These are phyloP conservation scores for Megamerina dolium DNA, from an alignment of 2,888 invertebrate species.

Conservation along the genomic window DNA sequence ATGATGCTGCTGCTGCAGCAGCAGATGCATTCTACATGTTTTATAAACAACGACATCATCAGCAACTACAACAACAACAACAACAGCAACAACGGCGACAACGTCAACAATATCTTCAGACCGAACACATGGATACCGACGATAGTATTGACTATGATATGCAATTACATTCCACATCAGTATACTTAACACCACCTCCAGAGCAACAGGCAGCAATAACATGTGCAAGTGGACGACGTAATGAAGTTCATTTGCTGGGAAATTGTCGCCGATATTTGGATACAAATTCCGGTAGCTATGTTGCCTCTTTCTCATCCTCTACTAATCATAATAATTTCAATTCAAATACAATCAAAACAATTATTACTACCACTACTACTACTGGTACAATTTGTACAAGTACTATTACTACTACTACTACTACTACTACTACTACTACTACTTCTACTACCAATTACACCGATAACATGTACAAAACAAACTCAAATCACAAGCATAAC, in stretches of 20 bases:
- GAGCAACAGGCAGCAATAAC: constrained; percentile 7
- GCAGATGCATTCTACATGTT: constrained; percentile 27
- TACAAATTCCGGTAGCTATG: constrained; percentile 48
- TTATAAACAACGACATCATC: constrained; percentile 30
- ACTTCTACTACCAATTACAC: constrained; percentile 16
- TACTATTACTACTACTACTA: constrained; percentile 22
- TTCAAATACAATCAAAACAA: not conserved
- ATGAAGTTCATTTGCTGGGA: constrained; percentile 28
- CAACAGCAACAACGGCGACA: constrained; percentile 26
- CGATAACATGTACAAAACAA: constrained; percentile 11
- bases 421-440: constrained; percentile 9
- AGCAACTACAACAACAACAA: constrained; percentile 28
- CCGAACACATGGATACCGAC: constrained; percentile 41
- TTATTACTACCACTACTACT: constrained; percentile 5
- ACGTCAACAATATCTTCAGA: constrained; percentile 18
- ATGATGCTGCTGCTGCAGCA: constrained; percentile 18
- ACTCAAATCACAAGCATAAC: constrained; percentile 15
- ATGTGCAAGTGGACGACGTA: constrained; percentile 11
- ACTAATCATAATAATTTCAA: constrained; percentile 7
- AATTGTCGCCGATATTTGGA: constrained; percentile 40
- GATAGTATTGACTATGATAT: constrained; percentile 25
- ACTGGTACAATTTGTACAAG: constrained; percentile 17
- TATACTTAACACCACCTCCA: constrained; percentile 1
- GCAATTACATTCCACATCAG: constrained; percentile 17
- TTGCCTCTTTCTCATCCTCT: constrained; percentile 19